Base-by-base conservation (phyloP, 2,797 vertebrate genomes). In the Bradypodion ventrale region DNA sequence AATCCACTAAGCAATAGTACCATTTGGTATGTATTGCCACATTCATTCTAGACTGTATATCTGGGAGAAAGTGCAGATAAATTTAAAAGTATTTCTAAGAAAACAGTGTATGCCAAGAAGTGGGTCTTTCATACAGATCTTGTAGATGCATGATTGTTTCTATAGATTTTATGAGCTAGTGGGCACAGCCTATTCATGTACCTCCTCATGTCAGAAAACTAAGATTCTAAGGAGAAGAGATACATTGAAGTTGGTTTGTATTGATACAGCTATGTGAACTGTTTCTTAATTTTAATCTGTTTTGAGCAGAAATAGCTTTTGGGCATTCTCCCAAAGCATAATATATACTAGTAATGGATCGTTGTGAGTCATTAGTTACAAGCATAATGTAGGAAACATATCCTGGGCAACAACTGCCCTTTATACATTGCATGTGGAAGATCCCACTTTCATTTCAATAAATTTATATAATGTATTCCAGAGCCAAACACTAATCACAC, bases 341-440 rank as follows among this genome's bases (percentile, higher is more conserved):
- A 85, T 63, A 65, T 75, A 27, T 1, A 3, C 66, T 63, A 74
- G 66, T 82, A 75, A 37, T 75, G 32, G 84, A 81, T 88, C 75
- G 49, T 49, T 42, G 85, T 35, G 68, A 65, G 78, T 83, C 74
- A 82, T 91, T 88, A 89, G 37, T 76, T 85, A 83, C 88, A 89
- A 88, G 66, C 32, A 27, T 59, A 83, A 88, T 83, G 84, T 76
- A 44, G 83, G 86, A 91, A 91, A 42, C 83, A 84, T 72, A 35
- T 72, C 74, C 90, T 84, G 86, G 88, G 65, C 75, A 91, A 87
- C 68, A 83, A 32, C 83, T 90, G 81, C 81, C 83, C 60, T 82
- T 84, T 68, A 83, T 2, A 0, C 80, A 23, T 59, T 23, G 74
- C 69, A 80, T 90, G 89, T 81, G 84, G 10, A 78, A 78, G 72